A percentile compares a stretch with the other conserved stretches of the same genome.
phyloP scores from a whole-genome alignment of 1,140 invertebrate genomes.

The Myzus persicae region DNA sequence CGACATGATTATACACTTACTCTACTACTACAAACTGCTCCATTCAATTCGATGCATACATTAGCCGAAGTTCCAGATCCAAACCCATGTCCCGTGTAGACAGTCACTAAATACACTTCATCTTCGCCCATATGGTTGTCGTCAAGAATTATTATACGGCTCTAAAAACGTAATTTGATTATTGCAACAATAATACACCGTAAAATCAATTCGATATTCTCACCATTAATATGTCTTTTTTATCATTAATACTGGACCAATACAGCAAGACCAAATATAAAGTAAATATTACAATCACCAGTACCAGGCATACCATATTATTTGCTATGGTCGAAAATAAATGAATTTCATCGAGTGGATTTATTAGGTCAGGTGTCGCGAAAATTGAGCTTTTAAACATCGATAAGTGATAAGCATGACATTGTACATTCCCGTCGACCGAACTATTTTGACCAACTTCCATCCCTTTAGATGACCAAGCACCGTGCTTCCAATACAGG shows the following conservation, averaged over 20 bases:
- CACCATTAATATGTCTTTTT: slow-evolving; percentile 1
- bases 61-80: slow-evolving; percentile 60
- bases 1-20: slow-evolving; percentile 27
- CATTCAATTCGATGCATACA: slow-evolving; percentile 60
- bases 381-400: slow-evolving; percentile 43
- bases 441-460: slow-evolving; percentile 1
- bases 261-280: not conserved
- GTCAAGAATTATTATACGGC: slow-evolving; percentile 55
- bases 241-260: slow-evolving; percentile 30
- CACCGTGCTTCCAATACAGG: not conserved
- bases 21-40: slow-evolving; percentile 48
- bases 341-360: slow-evolving; percentile 57
- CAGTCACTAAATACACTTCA: slow-evolving; percentile 59
- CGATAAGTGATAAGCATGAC: slow-evolving; percentile 46
- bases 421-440: not conserved
- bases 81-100: slow-evolving; percentile 57
- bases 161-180: not conserved
- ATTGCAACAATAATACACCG: not conserved
- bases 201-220: not conserved
- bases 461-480: slow-evolving; percentile 1
- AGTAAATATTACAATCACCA: slow-evolving; percentile 38
- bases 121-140: slow-evolving; percentile 60
- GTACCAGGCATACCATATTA: slow-evolving; percentile 51
- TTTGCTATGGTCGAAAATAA: slow-evolving; percentile 58
- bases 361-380: slow-evolving; percentile 25